Evolutionary conservation across 2,113 vertebrate species (phyloP).

Genomic region (Phalacrocorax brasilianus): DNA sequence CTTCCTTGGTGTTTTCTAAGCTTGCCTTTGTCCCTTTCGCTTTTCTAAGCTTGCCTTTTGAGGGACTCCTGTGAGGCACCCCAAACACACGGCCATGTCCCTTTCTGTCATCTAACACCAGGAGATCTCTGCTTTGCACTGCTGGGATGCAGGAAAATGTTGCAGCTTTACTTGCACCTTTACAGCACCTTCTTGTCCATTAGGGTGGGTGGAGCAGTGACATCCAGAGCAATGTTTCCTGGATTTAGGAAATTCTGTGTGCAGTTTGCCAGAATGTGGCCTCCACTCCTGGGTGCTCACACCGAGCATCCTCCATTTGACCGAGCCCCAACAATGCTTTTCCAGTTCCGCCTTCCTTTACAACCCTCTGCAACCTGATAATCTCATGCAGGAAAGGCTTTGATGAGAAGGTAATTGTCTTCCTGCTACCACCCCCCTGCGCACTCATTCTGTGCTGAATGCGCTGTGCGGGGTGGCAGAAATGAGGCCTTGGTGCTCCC

Average conservation of each 20-base stretch:
- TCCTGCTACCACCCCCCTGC: not conserved
- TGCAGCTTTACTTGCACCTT: not conserved
- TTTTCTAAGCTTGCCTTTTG: not conserved
- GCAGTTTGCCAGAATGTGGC: not conserved
- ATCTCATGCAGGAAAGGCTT: not conserved
- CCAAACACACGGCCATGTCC: not conserved
- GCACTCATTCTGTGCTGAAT: not conserved
- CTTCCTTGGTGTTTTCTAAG: not conserved
- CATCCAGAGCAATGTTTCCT: not conserved
- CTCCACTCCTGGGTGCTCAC: not conserved
- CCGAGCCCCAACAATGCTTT: not conserved
- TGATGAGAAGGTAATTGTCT: not conserved
- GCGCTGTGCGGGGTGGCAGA: not conserved
- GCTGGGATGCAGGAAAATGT: not conserved
- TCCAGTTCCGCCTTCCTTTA: not conserved
- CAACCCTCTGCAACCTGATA: not conserved
- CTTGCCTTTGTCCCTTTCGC: not conserved
- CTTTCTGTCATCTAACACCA: not conserved
- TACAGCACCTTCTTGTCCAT: not conserved
- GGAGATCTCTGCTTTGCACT: not conserved
- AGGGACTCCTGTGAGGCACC: not conserved
- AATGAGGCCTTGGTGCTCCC: not conserved
- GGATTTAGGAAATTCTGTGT: not conserved
- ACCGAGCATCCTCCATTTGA: accelerated
- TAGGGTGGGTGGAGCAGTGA: not conserved